A percentile compares a stretch with the other conserved stretches of the same genome.
phyloP scores from a whole-genome alignment of 2,888 invertebrate species.

The Zhengitettix transpicula region DNA sequence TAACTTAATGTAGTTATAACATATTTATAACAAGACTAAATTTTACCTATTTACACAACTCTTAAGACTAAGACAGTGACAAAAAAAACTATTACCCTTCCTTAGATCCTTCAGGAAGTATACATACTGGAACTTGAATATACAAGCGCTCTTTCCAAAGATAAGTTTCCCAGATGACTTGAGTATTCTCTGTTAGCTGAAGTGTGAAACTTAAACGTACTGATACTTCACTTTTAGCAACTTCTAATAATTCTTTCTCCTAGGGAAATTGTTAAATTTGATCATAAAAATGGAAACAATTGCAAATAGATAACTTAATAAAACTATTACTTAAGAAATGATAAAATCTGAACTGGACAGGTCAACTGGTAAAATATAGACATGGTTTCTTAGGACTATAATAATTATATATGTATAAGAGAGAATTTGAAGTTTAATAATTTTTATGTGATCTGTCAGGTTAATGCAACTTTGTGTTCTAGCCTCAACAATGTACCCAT shows the following conservation, averaged over 20 bases:
- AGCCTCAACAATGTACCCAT: not conserved
- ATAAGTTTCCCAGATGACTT: conserved; percentile 74
- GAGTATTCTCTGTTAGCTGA: conserved; percentile 58
- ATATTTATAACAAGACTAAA: too few relatives aligned
- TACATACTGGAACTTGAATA: conserved; percentile 72
- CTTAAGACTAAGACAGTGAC: not conserved
- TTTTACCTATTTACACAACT: not conserved
- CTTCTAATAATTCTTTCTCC: conserved; percentile 38
- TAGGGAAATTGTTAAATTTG: conserved; percentile 10
- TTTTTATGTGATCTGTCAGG: too few relatives aligned
- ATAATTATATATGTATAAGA: too few relatives aligned
- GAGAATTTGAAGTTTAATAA: too few relatives aligned
- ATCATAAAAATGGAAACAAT: too few relatives aligned
- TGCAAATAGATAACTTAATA: too few relatives aligned
- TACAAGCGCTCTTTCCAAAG: conserved; percentile 64
- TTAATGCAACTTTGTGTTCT: too few relatives aligned
- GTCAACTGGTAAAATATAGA: too few relatives aligned
- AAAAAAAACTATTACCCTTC: conserved; percentile 41
- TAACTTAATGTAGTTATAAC: too few relatives aligned
- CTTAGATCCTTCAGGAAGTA: conserved; percentile 82
- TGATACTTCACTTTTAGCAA: conserved; percentile 47
- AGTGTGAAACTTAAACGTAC: conserved; percentile 61
- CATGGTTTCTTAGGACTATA: too few relatives aligned
- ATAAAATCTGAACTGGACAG: too few relatives aligned
- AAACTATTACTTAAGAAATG: too few relatives aligned